A percentile compares a stretch with the other conserved stretches of the same genome.
These are phyloP conservation scores for Ctenochaetus hawaiiensis DNA, from an alignment of 2,797 vertebrate genomes.

Conservation along the genomic window DNA sequence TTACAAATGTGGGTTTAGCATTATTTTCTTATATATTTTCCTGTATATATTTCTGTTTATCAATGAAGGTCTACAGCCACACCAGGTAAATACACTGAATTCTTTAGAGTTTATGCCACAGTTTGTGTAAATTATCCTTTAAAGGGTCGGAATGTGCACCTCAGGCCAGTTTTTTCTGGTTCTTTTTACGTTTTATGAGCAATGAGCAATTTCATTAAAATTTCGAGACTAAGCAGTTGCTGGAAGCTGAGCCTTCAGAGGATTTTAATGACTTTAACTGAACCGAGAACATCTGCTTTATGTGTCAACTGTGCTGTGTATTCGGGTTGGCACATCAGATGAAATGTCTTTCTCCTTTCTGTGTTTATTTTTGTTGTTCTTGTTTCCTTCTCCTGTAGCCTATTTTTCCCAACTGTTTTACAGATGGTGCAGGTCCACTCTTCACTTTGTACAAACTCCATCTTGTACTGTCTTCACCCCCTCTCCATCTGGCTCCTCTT, in stretches of 20 bases:
- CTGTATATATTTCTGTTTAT: not conserved
- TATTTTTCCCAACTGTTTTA: conserved; percentile 69
- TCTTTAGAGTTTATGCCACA: not conserved
- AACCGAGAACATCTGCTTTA: conserved; percentile 42
- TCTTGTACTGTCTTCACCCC: conserved; percentile 73
- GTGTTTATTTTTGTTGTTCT: conserved; percentile 39
- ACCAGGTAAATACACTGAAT: not conserved
- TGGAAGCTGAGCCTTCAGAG: conserved; percentile 28
- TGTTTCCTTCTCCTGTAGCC: conserved; percentile 29
- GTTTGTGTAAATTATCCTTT: not conserved
- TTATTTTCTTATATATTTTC: not conserved
- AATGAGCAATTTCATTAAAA: conserved; percentile 4
- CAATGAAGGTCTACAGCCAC: not conserved
- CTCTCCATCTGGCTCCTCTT: conserved; percentile 77
- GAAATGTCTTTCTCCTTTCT: conserved; percentile 16
- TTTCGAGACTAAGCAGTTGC: not conserved
- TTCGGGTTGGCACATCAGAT: conserved; percentile 35
- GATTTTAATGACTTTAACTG: conserved; percentile 32
- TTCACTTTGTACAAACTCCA: conserved; percentile 64
- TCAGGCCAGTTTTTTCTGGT: not conserved
- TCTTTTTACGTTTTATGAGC: conserved; percentile 1
- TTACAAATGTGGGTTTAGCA: not conserved
- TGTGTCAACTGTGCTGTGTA: conserved; percentile 12
- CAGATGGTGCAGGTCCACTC: conserved; percentile 78
- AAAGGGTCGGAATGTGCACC: not conserved